Evolutionary conservation across 1,140 invertebrate species (phyloP), one percentile per base, ranked within the genome.

Genomic region (Cryptotermes secundus): DNA sequence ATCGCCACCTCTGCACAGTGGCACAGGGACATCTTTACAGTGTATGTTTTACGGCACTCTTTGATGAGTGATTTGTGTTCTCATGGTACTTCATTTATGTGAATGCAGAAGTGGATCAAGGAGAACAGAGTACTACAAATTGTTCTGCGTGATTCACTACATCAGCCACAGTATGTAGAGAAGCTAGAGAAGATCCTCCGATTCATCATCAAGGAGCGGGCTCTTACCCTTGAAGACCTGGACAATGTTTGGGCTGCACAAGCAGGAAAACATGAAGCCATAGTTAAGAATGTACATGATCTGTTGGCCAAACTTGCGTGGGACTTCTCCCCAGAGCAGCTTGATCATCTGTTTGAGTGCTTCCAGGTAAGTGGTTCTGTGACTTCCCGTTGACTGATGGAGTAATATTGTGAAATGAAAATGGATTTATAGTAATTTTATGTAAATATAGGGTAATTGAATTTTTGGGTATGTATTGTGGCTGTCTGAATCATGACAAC

Each of bases 91-190:
- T 86, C 87, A 85, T 83, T 83, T 88, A 83, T 85, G 83, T 86
- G 26, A 22, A 89, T 90, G 59, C 88, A 97, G 96, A 96, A 95
- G 92, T 99, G 98, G 98, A 97, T 99, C 80, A 96, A 97, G 88
- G 96, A 99, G 88, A 99, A 99, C 88, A 95, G 96, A 88, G 97
- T 99, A 19, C 91, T 99, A 80, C 96, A 98, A 89, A 99, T 99
- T 87, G 97, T 99, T 26, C 92, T 99, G 83, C 92, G 97, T 38
- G 98, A 99, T 90, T 99, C 97, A 22, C 92, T 99, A 79, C 98
- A 99, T 92, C 98, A 99, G 88, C 98, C 98, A 3, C 97, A 98
- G 88, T 99, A 99, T 90, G 98, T 99, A 36, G 98, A 99, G 88
- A 98, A 99, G 88, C 90, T 99, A 86, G 98, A 99, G 88, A 99